Evolutionary conservation across 64 coral and sea anemone species (phyloP), one percentile per base, ranked within the genome.

Genomic region (Montipora cactus): DNA sequence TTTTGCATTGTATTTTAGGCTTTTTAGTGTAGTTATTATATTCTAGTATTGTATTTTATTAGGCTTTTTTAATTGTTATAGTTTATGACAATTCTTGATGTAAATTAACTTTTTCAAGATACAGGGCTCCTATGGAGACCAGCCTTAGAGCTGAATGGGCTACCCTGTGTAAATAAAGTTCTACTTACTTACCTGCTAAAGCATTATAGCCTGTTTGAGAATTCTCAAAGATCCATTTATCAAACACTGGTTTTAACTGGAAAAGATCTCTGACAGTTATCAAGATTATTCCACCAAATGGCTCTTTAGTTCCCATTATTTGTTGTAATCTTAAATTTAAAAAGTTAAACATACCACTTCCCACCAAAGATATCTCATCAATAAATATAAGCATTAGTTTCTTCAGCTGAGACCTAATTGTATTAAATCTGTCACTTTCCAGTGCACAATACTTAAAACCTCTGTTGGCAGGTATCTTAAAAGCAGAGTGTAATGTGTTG

Each of bases 311-410:
- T 13, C 92, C 75, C 59, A 93, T 87, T 46, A 93, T 88, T 88
- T 93, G 92, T 74, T 93, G 92, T 47, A 88, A 88, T 14, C 92
- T 53, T 74, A 80, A 93, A 88, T 93, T 88, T 2, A 93, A 16
- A 59, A 93, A 93, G 64, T 93, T 93, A 81, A 93, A 93, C 92
- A 93, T 93, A 16, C 92, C 92, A 93, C 92, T 88, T 50, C 92
- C 92, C 2, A 88, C 76, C 92, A 93, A 88, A 12, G 61, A 93
- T 8, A 93, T 87, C 81, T 93, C 90, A 93, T 93, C 81, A 78
- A 93, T 93, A 87, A 79, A 88, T 79, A 80, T 2, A 18, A 88
- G 55, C 22, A 77, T 64, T 15, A 93, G 84, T 77, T 88, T 80
- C 14, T 6, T 25, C 23, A 93, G 46, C 59, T 93, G 50, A 80